A percentile compares a stretch with the other conserved stretches of the same genome.
Conservation (phyloP, 2,797 vertebrate species). For the Vultur gryphus region DNA sequence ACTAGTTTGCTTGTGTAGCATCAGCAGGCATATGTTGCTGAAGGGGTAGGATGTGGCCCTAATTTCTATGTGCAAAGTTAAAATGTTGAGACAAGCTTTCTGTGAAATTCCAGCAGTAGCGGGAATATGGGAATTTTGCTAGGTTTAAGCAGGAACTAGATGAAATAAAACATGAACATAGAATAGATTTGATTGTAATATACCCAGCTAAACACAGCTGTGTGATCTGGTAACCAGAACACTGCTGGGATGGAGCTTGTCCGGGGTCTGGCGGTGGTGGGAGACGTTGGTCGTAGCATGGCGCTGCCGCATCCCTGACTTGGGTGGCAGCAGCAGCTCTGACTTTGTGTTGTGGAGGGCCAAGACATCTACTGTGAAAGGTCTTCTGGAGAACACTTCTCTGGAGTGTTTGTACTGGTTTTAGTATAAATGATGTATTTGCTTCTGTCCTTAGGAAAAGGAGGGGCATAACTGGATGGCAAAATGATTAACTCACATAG, state of each 20-base stretch:
- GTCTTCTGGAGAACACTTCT: background rate
- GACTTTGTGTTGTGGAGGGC: background rate
- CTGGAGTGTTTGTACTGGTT: background rate
- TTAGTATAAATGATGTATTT: background rate
- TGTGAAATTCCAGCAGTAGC: background rate
- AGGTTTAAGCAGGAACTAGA: background rate
- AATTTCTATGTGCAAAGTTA: background rate
- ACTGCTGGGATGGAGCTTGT: background rate
- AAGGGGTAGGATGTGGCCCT: too few relatives aligned
- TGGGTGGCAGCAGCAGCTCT: background rate
- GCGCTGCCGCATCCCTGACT: background rate
- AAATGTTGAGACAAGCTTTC: background rate
- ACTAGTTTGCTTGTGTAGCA: background rate
- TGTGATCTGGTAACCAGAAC: too few relatives aligned
- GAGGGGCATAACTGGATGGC: background rate
- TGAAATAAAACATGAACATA: background rate
- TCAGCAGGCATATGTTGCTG: background rate
- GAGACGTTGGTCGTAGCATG: fast-evolving
- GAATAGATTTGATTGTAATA: background rate
- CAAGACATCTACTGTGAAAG: too few relatives aligned
- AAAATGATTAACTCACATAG: background rate
- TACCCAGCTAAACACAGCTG: too few relatives aligned
- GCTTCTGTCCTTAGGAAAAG: background rate
- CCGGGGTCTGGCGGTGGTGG: background rate
- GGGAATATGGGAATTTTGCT: background rate